Evolutionary conservation across 2,113 vertebrate genomes (phyloP).

Genomic region (Bothrops jararaca): DNA sequence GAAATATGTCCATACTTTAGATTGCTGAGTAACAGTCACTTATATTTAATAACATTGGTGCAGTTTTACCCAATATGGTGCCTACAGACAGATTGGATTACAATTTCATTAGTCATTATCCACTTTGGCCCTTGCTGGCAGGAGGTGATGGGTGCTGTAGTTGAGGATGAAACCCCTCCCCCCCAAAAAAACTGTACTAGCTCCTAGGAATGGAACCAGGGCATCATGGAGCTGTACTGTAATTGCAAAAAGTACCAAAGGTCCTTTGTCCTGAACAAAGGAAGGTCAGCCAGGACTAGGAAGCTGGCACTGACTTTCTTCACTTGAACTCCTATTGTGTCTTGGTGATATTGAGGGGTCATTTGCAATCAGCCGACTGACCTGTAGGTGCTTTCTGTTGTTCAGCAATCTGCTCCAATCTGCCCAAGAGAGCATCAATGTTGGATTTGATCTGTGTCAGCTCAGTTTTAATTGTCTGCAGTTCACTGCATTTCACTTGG

Average conservation of each 20-base stretch:
- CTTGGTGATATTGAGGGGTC: accelerated
- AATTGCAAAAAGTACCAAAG: neutral
- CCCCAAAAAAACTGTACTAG: neutral
- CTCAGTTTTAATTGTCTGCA: constrained; percentile 90
- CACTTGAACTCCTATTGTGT: neutral
- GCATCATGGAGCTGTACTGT: neutral
- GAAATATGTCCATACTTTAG: neutral
- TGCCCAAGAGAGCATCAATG: constrained; percentile 87
- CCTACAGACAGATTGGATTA: neutral
- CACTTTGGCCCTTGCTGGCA: neutral
- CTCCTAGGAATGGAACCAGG: neutral
- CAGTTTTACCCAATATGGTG: neutral
- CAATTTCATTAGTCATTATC: neutral
- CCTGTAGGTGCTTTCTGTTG: constrained; percentile 80
- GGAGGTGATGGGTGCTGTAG: neutral
- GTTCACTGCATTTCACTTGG: constrained; percentile 83
- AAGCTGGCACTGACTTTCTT: neutral
- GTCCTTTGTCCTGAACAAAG: accelerated
- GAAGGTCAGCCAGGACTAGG: neutral
- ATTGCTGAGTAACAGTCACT: neutral
- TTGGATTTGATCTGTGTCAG: constrained; percentile 93
- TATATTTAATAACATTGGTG: neutral
- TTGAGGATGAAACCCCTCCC: neutral
- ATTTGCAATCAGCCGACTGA: constrained; percentile 6
- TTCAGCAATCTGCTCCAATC: constrained; percentile 88